A percentile compares a stretch with the other conserved stretches of the same genome.
Evolutionary conservation across 1,140 invertebrate genomes (phyloP).

Genomic region (Aphidius ervi): DNA sequence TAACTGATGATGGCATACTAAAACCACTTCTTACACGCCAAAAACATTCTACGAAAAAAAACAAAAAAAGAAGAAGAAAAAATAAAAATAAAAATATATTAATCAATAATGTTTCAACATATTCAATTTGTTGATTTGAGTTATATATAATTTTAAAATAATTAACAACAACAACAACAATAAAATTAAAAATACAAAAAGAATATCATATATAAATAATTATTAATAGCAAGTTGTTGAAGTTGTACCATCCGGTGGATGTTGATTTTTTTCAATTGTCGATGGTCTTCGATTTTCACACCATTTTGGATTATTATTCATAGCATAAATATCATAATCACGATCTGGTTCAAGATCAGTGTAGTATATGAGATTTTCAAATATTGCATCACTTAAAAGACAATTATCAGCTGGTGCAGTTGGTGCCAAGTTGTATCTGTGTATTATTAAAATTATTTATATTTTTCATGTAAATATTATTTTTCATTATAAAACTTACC

Average conservation of each 20-base stretch:
- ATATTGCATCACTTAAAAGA: slow-evolving; percentile 65
- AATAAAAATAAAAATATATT: slow-evolving; percentile 13
- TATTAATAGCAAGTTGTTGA: not conserved
- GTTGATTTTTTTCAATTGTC: slow-evolving; percentile 21
- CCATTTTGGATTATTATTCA: slow-evolving; percentile 52
- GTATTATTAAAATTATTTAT: not conserved
- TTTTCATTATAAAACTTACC: slow-evolving; percentile 46
- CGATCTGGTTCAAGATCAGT: slow-evolving; percentile 68
- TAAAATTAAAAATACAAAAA: slow-evolving; percentile 16
- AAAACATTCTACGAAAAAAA: slow-evolving; percentile 68
- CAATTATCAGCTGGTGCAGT: slow-evolving; percentile 64
- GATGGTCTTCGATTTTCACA: slow-evolving; percentile 26
- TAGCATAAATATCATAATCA: slow-evolving; percentile 75
- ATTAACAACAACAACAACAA: not conserved
- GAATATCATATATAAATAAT: slow-evolving; percentile 7
- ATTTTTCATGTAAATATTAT: not conserved
- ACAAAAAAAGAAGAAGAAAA: slow-evolving; percentile 12
- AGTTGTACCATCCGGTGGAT: slow-evolving; percentile 32
- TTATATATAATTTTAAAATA: not conserved
- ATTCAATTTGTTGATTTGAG: not conserved
- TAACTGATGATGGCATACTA: slow-evolving; percentile 59
- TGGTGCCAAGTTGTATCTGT: slow-evolving; percentile 47
- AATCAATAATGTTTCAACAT: not conserved
- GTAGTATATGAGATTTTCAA: slow-evolving; percentile 66
- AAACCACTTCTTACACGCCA: slow-evolving; percentile 71